Conservation (phyloP, 2,113 vertebrate genomes). For the Hemiscyllium ocellatum region DNA sequence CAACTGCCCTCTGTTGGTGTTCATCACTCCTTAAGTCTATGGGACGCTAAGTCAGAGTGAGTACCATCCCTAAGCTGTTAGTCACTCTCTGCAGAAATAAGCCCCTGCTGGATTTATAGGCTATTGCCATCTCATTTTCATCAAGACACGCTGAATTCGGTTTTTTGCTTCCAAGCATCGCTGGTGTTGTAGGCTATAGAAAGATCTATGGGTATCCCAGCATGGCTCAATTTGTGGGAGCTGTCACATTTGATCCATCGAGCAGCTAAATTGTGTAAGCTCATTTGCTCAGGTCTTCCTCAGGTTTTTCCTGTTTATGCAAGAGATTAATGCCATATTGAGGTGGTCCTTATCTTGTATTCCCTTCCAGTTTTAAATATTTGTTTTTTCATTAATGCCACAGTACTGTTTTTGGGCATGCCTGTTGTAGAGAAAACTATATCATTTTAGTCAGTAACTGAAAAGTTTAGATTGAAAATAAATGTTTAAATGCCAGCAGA, state of each 20-base stretch:
- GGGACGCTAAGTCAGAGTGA: neutral
- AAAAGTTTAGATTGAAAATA: neutral
- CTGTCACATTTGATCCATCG: too few relatives aligned
- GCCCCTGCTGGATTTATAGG: neutral
- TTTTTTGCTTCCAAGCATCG: neutral
- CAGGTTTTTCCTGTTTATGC: neutral
- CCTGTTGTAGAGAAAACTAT: neutral
- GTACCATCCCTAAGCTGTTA: neutral
- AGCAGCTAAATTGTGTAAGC: neutral
- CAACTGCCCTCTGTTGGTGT: too few relatives aligned
- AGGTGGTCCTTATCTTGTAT: neutral
- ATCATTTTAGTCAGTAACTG: neutral
- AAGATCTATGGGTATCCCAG: neutral
- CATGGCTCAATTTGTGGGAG: neutral
- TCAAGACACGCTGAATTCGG: neutral
- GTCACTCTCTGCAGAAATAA: neutral
- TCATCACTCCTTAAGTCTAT: too few relatives aligned
- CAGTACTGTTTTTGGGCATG: neutral
- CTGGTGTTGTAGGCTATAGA: neutral
- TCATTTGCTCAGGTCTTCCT: neutral
- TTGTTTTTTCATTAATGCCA: neutral
- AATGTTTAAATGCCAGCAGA: neutral
- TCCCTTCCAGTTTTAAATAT: neutral
- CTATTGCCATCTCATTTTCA: neutral
- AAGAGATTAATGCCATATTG: neutral